Evolutionary conservation across 2,113 vertebrate genomes (phyloP), one percentile per base, ranked within the genome.

Genomic region (Eclectus roratus): DNA sequence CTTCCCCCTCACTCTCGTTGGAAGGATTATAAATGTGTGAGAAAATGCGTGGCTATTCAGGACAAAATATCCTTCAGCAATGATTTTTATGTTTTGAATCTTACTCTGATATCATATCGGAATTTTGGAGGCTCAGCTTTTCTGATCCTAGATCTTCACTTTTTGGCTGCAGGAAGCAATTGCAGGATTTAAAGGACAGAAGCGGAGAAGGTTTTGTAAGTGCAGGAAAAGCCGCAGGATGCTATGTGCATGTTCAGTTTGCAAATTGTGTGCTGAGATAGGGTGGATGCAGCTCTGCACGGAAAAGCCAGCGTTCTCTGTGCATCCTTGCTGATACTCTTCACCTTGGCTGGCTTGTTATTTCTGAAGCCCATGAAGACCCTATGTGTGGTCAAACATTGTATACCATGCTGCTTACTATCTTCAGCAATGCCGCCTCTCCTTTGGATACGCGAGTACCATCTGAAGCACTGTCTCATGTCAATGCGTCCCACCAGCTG

Each of bases 41-140:
- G 46, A 66, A 74, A 33, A 61, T 52, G 8, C 80, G 19, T 88
- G 84, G 84, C 63, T 95, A 41, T 93, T 89, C 65, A 89, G 91
- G 80, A 92, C 87, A 93, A 82, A 89, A 87, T 93, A 78, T 68
- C 68, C 78, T 96, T 96, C 52, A 95, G 78, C 50, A 91, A 18
- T 44, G 47, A 64, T 87, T 80, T 91, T 71, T 23, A 25, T 87
- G 61, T 82, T 95, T 61, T 58, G 80, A 80, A 68, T 76, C 93
- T 93, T 93, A 71, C 44, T 89, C 58, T 90, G 81, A 79, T 95
- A 76, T 58, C 85, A 35, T 89, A 69, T 70, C 37, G 29, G 92
- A 94, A 80, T 92, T 94, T 84, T 77, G 71, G 89, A 96, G 80
- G 74, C 61, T 95, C 46, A 76, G 5, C 87, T 94, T 96, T 91